These are phyloP conservation scores for Lithobates pipiens DNA, from an alignment of 2,797 vertebrate species.

Conservation along the genomic window DNA sequence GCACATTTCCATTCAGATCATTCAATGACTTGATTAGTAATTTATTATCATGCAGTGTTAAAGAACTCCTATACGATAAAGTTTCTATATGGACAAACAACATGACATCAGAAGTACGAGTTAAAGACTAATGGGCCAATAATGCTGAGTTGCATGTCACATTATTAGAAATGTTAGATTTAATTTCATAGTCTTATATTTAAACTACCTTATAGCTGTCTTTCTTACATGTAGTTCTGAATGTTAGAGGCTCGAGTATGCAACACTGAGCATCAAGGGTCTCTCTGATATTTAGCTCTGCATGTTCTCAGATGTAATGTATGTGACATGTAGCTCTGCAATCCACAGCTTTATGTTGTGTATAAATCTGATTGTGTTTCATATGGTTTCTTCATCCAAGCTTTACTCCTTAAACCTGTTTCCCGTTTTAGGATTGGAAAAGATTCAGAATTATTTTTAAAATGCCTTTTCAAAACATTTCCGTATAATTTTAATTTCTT, in stretches of 20 bases:
- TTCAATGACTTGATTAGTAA: background rate
- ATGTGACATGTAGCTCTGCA: constrained; percentile 11
- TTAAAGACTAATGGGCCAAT: background rate
- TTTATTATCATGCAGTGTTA: constrained; percentile 3
- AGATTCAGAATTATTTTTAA: background rate
- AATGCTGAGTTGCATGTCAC: constrained; percentile 1
- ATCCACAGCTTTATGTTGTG: constrained; percentile 11
- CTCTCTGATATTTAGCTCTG: constrained; percentile 26
- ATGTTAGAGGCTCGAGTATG: constrained; percentile 15
- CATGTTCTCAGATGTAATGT: constrained; percentile 15
- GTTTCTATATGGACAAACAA: background rate
- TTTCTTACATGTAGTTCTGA: constrained; percentile 12
- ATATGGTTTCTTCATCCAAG: background rate
- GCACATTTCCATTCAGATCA: background rate
- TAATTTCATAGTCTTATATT: background rate
- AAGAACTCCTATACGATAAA: background rate
- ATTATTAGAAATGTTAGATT: background rate
- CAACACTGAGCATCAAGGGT: background rate
- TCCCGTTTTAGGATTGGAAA: background rate
- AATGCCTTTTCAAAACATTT: background rate
- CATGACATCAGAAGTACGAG: background rate
- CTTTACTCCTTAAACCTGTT: background rate
- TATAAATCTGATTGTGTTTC: background rate
- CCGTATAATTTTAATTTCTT: background rate
- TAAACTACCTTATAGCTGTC: background rate